Evolutionary conservation across 2,113 vertebrate species (phyloP), one percentile per base, ranked within the genome.

Genomic region (Xiphias gladius): DNA sequence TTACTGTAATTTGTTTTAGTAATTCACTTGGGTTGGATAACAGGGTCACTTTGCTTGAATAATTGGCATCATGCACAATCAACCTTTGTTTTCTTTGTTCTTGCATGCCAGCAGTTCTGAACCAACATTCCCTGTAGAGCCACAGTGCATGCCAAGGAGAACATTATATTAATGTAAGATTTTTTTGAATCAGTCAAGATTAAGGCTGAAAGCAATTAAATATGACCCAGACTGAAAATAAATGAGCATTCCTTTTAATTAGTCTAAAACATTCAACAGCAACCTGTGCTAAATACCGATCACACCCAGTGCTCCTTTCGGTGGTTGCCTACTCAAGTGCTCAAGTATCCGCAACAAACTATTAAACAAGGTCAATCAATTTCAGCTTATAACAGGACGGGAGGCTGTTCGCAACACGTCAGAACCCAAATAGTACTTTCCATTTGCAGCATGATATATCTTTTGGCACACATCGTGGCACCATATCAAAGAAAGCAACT

Each of bases 81-180:
- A 58, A 55, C 24, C 70, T 65, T 76, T 64, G 72, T 77, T 62
- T 78, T 75, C 7, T 22, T 68, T 5, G 0, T 41, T 65, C 30
- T 70, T 3, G 1, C 22, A 48, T 72, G 26, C 52, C 26, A 58
- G 41, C 35, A 58, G 26, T 55, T 46, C 72, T 22, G 24, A 54
- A 71, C n/a, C 28, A 50, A 52, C 30, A 68, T 13, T 39, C 55
- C 37, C 26, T 3, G n/a, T 37, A 35, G 26, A 63, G 26, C 16
- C 11, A 26, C 57, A 59, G 35, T 13, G 5, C n/a, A 22, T 32
- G 12, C 10, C 19, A 52, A 16, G 3, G 1, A 46, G 20, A 59
- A 12, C 16, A 37, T 39, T 67, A 10, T 22, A 39, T 63, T 17
- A 1, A 39, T 43, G 5, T 32, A 11, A 22, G 4, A 35, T 2